phyloP scores from a whole-genome alignment of 2,888 invertebrate species.

The Cerastis leucographa region DNA sequence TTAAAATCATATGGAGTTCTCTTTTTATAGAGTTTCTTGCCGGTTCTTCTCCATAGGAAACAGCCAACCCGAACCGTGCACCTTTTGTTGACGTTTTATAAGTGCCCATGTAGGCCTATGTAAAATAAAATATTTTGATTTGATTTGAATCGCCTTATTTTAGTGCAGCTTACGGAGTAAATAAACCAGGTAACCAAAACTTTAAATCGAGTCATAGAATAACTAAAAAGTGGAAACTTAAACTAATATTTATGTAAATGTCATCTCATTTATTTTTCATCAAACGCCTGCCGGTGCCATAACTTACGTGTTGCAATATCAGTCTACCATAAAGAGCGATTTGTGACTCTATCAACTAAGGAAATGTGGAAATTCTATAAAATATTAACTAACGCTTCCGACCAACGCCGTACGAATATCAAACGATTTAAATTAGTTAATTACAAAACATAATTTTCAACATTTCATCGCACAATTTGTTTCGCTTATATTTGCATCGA shows the following conservation, averaged over 20 bases:
- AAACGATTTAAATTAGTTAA: constrained; percentile 23
- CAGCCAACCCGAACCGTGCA: too few species aligned
- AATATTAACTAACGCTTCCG: constrained; percentile 39
- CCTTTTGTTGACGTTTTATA: too few species aligned
- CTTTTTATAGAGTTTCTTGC: too few species aligned
- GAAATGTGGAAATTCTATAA: constrained; percentile 54
- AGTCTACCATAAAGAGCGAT: constrained; percentile 36
- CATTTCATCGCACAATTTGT: constrained; percentile 23
- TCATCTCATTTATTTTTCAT: constrained; percentile 43
- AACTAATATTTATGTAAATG: constrained; percentile 24
- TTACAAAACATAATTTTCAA: constrained; percentile 29
- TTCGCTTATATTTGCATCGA: neutral
- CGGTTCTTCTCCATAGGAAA: too few species aligned
- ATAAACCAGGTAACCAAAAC: neutral
- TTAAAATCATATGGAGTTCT: too few species aligned
- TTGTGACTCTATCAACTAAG: constrained; percentile 45
- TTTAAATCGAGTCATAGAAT: neutral
- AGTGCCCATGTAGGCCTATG: too few species aligned
- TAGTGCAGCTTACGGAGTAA: neutral
- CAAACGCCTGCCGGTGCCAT: constrained; percentile 10
- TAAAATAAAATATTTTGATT: too few species aligned
- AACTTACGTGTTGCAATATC: constrained; percentile 22
- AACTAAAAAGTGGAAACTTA: constrained; percentile 4
- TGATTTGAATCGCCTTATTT: too few species aligned
- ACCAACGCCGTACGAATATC: constrained; percentile 5